Percentiles rank a stretch among this genome's conserved stretches.
Conservation (phyloP, 2,113 vertebrate genomes). For the Pteronura brasiliensis region DNA sequence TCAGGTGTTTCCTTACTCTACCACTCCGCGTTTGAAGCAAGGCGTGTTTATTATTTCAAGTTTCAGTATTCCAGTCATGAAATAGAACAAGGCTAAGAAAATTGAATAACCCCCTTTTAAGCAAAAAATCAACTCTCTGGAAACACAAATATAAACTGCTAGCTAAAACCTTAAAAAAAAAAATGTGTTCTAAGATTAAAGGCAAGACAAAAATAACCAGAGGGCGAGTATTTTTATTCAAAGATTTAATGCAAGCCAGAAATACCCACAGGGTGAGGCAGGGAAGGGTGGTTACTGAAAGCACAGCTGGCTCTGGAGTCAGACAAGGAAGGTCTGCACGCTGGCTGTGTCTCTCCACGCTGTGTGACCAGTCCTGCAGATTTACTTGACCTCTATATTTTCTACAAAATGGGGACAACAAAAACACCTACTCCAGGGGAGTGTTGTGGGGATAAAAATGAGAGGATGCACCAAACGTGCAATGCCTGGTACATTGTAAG, state of each 20-base stretch:
- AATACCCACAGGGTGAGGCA: not conserved
- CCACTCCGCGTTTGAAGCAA: not conserved
- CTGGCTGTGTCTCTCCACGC: not conserved
- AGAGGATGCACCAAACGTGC: not conserved
- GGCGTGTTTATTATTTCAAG: not conserved
- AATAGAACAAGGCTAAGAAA: conserved; percentile 42
- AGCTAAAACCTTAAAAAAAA: not conserved
- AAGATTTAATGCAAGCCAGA: conserved; percentile 25
- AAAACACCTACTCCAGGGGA: not conserved
- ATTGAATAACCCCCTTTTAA: not conserved
- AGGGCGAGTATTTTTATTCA: conserved; percentile 18
- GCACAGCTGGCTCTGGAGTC: not conserved
- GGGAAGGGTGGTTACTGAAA: not conserved
- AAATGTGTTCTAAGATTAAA: conserved; percentile 29
- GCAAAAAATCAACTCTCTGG: conserved; percentile 4
- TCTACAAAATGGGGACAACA: not conserved
- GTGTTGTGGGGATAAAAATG: not conserved
- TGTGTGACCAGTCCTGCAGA: not conserved
- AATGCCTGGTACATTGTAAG: not conserved
- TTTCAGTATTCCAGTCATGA: not conserved
- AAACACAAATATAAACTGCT: conserved; percentile 18
- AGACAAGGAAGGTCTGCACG: not conserved
- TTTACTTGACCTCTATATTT: not conserved
- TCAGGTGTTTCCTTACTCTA: not conserved
- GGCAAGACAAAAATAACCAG: not conserved